These are phyloP conservation scores for Galerucella pusilla DNA, from an alignment of 2,888 invertebrate species.

Conservation along the genomic window DNA sequence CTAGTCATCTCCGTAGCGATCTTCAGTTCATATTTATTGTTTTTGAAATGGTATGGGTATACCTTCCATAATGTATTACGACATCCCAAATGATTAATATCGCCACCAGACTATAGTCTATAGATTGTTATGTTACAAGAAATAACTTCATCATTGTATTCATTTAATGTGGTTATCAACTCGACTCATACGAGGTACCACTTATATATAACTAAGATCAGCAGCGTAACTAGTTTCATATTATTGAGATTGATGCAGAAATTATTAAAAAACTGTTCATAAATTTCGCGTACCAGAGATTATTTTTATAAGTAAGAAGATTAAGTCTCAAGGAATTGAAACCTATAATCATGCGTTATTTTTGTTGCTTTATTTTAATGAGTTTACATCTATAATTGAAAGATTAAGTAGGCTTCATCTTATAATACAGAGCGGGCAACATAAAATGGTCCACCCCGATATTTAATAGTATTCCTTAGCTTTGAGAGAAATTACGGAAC, in stretches of 20 bases:
- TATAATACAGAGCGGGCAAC: too few species aligned
- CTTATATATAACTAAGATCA: slow-evolving; percentile 12
- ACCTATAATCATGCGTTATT: not conserved
- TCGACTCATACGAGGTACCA: slow-evolving; percentile 9
- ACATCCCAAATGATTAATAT: slow-evolving; percentile 30
- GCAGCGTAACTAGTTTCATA: slow-evolving; percentile 21
- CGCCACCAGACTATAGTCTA: slow-evolving; percentile 5
- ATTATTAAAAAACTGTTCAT: slow-evolving; percentile 12
- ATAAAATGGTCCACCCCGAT: too few species aligned
- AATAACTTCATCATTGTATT: slow-evolving; percentile 30
- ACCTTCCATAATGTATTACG: slow-evolving; percentile 26
- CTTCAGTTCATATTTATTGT: slow-evolving; percentile 24
- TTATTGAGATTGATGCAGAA: slow-evolving; percentile 26
- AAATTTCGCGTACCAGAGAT: not conserved
- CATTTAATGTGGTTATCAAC: slow-evolving; percentile 10
- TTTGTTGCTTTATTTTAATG: not conserved
- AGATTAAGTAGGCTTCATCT: too few species aligned
- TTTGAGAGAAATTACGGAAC: too few species aligned
- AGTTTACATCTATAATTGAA: too few species aligned
- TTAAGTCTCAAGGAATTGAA: not conserved
- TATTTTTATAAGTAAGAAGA: not conserved
- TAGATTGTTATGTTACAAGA: slow-evolving; percentile 30
- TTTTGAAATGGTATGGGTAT: slow-evolving; percentile 11
- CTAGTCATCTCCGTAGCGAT: not conserved
- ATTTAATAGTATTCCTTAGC: too few species aligned